These are phyloP conservation scores for Hoplias malabaricus DNA, from an alignment of 2,113 vertebrate species.

Conservation along the genomic window DNA sequence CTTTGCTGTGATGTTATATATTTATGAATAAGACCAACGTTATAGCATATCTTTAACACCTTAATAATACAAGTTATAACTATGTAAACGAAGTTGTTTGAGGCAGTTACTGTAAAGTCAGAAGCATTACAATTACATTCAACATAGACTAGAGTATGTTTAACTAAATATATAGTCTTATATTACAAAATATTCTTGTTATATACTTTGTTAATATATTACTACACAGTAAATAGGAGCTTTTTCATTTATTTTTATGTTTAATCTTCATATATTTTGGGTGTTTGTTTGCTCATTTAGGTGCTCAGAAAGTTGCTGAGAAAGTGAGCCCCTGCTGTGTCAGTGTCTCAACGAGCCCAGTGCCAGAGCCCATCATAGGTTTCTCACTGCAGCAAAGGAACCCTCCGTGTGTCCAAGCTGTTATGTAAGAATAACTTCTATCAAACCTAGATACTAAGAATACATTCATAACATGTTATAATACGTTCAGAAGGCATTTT, in stretches of 20 bases:
- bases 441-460: not conserved
- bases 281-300: not conserved
- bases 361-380: not conserved
- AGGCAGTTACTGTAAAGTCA: too few relatives aligned
- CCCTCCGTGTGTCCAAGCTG: slow-evolving; percentile 2
- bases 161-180: too few relatives aligned
- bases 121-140: too few relatives aligned
- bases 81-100: too few relatives aligned
- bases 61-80: not conserved
- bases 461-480: too few relatives aligned
- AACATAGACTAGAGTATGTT: too few relatives aligned
- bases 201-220: too few relatives aligned
- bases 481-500: too few relatives aligned
- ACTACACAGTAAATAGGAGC: too few relatives aligned
- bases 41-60: not conserved
- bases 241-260: not conserved
- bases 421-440: slow-evolving; percentile 25
- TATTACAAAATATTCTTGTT: too few relatives aligned
- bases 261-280: not conserved
- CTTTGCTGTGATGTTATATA: not conserved
- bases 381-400: not conserved
- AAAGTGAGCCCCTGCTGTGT: slow-evolving; percentile 15
- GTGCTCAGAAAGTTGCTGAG: slow-evolving; percentile 4
- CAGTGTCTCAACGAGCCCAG: not conserved
- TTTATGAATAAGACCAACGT: not conserved